phyloP scores from a whole-genome alignment of 2,888 invertebrate genomes.

The Euclidia mi region DNA sequence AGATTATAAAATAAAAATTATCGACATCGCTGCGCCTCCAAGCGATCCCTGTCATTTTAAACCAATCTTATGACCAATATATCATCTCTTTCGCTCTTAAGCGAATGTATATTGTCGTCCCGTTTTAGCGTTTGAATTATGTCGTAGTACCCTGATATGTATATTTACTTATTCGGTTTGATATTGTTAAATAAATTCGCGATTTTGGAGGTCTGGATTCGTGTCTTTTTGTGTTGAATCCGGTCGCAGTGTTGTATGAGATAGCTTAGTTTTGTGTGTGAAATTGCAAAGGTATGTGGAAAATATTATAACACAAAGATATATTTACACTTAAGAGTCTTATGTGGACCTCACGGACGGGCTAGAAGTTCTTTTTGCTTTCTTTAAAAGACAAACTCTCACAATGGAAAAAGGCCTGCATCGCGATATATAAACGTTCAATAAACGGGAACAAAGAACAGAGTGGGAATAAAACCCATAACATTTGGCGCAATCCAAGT shows the following conservation, averaged over 20 bases:
- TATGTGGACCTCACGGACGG: no score
- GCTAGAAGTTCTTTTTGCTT: no score
- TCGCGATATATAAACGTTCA: no score
- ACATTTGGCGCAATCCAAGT: no score
- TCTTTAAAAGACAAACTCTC: no score
- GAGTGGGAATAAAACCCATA: no score
- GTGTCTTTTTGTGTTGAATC: neutral
- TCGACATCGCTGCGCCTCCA: conserved; percentile 36
- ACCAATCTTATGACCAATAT: conserved; percentile 56
- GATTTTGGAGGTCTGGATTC: conserved; percentile 9
- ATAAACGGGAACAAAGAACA: no score
- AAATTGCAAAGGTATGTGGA: no score
- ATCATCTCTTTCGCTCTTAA: conserved; percentile 32
- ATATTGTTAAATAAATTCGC: conserved; percentile 28
- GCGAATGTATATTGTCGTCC: conserved; percentile 17
- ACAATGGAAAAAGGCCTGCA: no score
- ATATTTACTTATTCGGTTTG: conserved; percentile 36
- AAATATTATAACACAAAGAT: no score
- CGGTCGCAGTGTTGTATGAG: neutral
- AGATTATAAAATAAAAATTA: conserved; percentile 55
- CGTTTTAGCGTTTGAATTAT: conserved; percentile 34
- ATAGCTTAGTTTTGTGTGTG: neutral
- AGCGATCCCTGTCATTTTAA: conserved; percentile 53
- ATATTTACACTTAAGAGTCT: no score
- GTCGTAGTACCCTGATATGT: conserved; percentile 25